Percentiles rank a stretch among this genome's conserved stretches.
Conservation (phyloP, 2,888 invertebrate genomes). For the Volucella zonaria region DNA sequence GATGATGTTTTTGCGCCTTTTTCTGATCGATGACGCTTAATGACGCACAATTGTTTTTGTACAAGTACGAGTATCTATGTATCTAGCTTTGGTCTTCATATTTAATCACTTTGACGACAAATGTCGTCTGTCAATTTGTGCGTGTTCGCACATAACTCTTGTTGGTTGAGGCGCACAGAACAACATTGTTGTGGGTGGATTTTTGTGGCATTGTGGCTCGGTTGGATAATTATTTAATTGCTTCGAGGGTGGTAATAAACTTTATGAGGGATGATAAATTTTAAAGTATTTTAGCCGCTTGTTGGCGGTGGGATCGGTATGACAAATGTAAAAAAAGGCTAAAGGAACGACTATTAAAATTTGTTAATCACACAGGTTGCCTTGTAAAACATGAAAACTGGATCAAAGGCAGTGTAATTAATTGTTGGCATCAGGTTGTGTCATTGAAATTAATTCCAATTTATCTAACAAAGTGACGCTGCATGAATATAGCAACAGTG, state of each 20-base stretch:
- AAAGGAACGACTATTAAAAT: slow-evolving; percentile 24
- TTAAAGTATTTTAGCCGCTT: slow-evolving; percentile 24
- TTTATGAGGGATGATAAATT: slow-evolving; percentile 32
- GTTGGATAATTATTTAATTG: slow-evolving; percentile 57
- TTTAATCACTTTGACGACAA: slow-evolving; percentile 47
- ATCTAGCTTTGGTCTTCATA: slow-evolving; percentile 29
- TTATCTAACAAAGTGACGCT: neutral
- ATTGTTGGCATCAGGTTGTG: slow-evolving; percentile 13
- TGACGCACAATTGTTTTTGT: slow-evolving; percentile 10
- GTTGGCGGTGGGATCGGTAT: slow-evolving; percentile 42
- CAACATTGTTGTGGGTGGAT: slow-evolving; percentile 33
- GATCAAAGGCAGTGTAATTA: slow-evolving; percentile 31
- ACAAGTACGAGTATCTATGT: slow-evolving; percentile 6
- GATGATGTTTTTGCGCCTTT: slow-evolving; percentile 22
- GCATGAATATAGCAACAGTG: neutral
- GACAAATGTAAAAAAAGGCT: slow-evolving; percentile 3
- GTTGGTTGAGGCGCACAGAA: neutral
- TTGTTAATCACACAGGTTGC: slow-evolving; percentile 9
- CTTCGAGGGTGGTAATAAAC: slow-evolving; percentile 33
- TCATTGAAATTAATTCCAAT: slow-evolving; percentile 31
- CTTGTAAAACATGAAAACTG: slow-evolving; percentile 14
- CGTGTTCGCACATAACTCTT: slow-evolving; percentile 57
- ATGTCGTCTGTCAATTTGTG: slow-evolving; percentile 58
- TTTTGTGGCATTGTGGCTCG: slow-evolving; percentile 31
- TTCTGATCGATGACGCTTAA: slow-evolving; percentile 23